Conservation (phyloP, 2,888 invertebrate genomes). For the Zaprionus lineosus region DNA sequence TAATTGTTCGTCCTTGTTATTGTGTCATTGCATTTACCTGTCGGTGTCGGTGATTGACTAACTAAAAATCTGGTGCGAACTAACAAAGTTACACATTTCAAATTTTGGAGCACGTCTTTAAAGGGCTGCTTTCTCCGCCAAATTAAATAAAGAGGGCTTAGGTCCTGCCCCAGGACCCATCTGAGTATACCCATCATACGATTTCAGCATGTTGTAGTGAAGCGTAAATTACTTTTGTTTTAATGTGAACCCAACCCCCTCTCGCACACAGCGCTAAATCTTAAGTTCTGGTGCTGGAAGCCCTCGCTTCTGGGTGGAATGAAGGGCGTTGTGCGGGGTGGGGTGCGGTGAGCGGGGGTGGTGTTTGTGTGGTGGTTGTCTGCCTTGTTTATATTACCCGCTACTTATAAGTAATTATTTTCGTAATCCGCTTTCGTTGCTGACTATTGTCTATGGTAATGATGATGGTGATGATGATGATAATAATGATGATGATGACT, state of each 20-base stretch:
- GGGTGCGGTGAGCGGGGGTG: not conserved
- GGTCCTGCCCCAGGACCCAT: not conserved
- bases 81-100: too few species aligned
- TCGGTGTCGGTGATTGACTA: too few species aligned
- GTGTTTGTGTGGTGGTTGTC: not conserved
- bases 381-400: constrained; percentile 58
- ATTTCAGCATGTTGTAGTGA: not conserved
- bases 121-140: too few species aligned
- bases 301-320: too few species aligned
- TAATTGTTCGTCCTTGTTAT: too few species aligned
- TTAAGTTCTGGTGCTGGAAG: constrained; percentile 16
- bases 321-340: not conserved
- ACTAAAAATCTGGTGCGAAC: not conserved
- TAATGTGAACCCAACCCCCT: too few species aligned
- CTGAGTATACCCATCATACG: too few species aligned
- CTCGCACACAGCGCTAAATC: constrained; percentile 9
- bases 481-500: constrained; percentile 15
- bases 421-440: constrained; percentile 78
- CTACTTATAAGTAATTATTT: constrained; percentile 81
- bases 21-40: too few species aligned
- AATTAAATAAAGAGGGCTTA: not conserved
- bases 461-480: constrained; percentile 2
- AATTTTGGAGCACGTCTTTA: too few species aligned
- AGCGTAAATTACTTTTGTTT: constrained; percentile 45
- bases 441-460: constrained; percentile 47